Conservation (phyloP, 2,113 vertebrate species). For the Chloropsis hardwickii region DNA sequence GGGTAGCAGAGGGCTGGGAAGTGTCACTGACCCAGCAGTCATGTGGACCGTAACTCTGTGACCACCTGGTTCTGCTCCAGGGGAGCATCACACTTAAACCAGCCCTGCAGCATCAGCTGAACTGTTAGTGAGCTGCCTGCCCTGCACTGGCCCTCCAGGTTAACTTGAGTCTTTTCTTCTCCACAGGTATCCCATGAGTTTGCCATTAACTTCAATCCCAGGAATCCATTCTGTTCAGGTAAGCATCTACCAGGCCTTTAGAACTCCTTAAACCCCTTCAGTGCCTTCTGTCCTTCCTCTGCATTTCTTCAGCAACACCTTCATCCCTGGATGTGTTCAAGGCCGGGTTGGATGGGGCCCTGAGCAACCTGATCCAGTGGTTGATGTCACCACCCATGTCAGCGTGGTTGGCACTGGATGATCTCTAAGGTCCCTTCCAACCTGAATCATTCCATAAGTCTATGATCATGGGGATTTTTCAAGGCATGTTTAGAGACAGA, state of each 20-base stretch:
- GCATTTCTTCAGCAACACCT: neutral
- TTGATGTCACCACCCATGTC: neutral
- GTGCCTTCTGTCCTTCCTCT: neutral
- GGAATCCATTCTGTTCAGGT: conserved; percentile 96
- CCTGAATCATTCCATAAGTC: neutral
- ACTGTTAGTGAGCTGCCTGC: neutral
- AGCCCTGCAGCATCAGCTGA: neutral
- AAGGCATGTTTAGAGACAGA: neutral
- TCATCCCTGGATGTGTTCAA: neutral
- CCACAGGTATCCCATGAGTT: conserved; percentile 96
- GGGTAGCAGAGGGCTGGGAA: neutral
- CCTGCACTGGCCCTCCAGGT: neutral
- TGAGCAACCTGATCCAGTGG: neutral
- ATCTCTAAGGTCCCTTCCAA: neutral
- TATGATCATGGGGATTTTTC: neutral
- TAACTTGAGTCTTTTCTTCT: neutral
- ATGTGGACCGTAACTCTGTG: neutral
- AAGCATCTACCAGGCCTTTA: conserved; percentile 17
- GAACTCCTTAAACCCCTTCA: neutral
- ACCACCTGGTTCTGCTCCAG: neutral
- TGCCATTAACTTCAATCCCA: conserved; percentile 98
- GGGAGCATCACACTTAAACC: neutral
- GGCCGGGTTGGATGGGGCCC: neutral
- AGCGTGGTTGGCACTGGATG: accelerated
- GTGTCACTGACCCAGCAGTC: neutral